Base-by-base conservation (phyloP, 2,113 vertebrate genomes). In the Lepisosteus osseus region DNA sequence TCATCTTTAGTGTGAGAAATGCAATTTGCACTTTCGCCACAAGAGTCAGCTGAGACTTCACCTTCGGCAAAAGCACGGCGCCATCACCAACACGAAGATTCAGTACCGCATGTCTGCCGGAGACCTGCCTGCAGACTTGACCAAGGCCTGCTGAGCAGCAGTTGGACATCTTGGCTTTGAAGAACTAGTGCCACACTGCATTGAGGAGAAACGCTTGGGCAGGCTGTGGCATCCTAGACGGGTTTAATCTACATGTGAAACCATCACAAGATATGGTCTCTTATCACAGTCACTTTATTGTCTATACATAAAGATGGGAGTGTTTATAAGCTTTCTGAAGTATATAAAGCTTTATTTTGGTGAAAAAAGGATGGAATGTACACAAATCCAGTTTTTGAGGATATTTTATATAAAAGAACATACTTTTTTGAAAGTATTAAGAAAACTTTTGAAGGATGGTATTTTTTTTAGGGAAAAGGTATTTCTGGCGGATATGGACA, bases 1-100 rank as follows among this genome's bases (percentile, higher is more conserved):
- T 2, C 0, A 11, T 45, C 65, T 80, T 0, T 84, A 99, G 97
- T 99, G 97, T 85, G 97, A 99, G 92, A 99, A 99, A 91, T 99
- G 97, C 90, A 99, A 98, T 88, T 86, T 99, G 89, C 96, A 99
- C 88, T 99, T 99, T 84, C 96, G 97, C 80, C 97, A 99, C 92
- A 99, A 99, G 89, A 99, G 97, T 84, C 97, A 99, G 81, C 92
- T 99, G 12, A 91, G 97, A 76, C 87, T 99, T 72, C 97, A 99
- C 75, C 87, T 99, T 7, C 94, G 97, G 77, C 97, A 99, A 91
- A 99, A 99, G 86, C 97, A 99, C 1, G 97, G 97, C 3, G 97
- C 97, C 87, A 99, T 99, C 92, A 99, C 97, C 74, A 99, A 99
- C 92, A 99, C 97, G 82, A 99, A 99, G 92, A 93, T 98, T 83